Percentiles rank a stretch among this genome's conserved stretches.
These are phyloP conservation scores for Schizothorax lantsangensis DNA, from an alignment of 2,797 vertebrate genomes.

Conservation along the genomic window DNA sequence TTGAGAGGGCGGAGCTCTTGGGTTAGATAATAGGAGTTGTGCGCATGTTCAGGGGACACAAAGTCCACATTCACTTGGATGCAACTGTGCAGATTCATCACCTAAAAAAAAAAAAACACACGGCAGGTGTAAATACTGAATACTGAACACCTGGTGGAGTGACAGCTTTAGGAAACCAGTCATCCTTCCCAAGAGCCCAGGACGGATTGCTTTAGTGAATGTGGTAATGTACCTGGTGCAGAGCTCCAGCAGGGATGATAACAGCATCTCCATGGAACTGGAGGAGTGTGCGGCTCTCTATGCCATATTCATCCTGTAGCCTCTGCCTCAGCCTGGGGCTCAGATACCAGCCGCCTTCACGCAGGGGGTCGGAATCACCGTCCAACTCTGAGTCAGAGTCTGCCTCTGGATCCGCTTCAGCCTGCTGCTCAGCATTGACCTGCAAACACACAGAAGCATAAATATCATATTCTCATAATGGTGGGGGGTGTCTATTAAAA, in stretches of 20 bases:
- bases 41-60: slow-evolving; percentile 86
- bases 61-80: slow-evolving; percentile 89
- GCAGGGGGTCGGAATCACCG: slow-evolving; percentile 81
- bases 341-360: slow-evolving; percentile 87
- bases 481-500: background rate
- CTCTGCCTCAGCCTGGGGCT: slow-evolving; percentile 83
- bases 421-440: slow-evolving; percentile 48
- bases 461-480: background rate
- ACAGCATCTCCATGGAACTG: slow-evolving; percentile 88
- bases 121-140: background rate
- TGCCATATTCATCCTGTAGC: slow-evolving; percentile 82
- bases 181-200: background rate
- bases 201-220: background rate
- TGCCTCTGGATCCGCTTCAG: slow-evolving; percentile 30
- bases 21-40: slow-evolving; percentile 87
- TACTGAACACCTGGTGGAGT: background rate
- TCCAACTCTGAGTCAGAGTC: slow-evolving; percentile 56
- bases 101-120: slow-evolving; percentile 68
- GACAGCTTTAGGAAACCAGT: background rate
- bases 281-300: slow-evolving; percentile 81
- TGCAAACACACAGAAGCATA: background rate
- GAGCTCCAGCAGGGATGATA: slow-evolving; percentile 85
- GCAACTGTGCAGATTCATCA: slow-evolving; percentile 89
- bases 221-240: slow-evolving; percentile 81
- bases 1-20: slow-evolving; percentile 85